Evolutionary conservation across 2,797 vertebrate species (phyloP).

Genomic region (Crypturellus tataupa): DNA sequence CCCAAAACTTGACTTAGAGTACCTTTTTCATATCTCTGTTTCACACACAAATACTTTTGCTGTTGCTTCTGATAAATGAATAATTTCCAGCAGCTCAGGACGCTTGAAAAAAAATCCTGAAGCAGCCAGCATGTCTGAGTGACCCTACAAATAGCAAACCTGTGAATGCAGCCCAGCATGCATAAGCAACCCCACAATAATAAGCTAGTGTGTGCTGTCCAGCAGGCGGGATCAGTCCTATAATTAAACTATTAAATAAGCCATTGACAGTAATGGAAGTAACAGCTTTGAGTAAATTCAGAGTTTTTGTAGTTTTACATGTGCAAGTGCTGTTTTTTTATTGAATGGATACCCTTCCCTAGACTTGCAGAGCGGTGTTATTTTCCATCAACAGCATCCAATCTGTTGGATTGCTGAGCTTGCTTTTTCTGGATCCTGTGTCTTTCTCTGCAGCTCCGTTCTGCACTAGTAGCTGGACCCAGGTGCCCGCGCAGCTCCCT

Average conservation of each 20-base stretch:
- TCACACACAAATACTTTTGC: conserved; percentile 46
- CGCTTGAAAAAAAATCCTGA: conserved; percentile 66
- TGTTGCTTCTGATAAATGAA: conserved; percentile 64
- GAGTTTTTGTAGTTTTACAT: conserved; percentile 1
- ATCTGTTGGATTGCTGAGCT: background rate
- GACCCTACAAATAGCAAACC: conserved; percentile 63
- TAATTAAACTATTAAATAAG: conserved; percentile 33
- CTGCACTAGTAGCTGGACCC: background rate
- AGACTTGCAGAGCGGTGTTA: background rate
- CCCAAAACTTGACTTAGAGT: conserved; percentile 31
- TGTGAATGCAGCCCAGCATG: conserved; percentile 55
- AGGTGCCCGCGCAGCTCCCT: background rate
- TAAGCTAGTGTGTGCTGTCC: conserved; percentile 8
- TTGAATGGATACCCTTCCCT: background rate
- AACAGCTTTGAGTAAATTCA: background rate
- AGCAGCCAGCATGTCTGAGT: conserved; percentile 61
- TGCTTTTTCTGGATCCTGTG: conserved; percentile 35
- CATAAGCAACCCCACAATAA: conserved; percentile 49
- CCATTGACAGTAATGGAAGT: background rate
- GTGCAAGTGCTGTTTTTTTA: background rate
- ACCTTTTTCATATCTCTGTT: conserved; percentile 51
- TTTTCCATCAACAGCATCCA: background rate
- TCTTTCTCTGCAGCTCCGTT: background rate
- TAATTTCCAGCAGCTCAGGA: conserved; percentile 57
- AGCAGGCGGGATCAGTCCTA: conserved; percentile 50